phyloP scores from a whole-genome alignment of 2,797 vertebrate species.

The Synanceia verrucosa region DNA sequence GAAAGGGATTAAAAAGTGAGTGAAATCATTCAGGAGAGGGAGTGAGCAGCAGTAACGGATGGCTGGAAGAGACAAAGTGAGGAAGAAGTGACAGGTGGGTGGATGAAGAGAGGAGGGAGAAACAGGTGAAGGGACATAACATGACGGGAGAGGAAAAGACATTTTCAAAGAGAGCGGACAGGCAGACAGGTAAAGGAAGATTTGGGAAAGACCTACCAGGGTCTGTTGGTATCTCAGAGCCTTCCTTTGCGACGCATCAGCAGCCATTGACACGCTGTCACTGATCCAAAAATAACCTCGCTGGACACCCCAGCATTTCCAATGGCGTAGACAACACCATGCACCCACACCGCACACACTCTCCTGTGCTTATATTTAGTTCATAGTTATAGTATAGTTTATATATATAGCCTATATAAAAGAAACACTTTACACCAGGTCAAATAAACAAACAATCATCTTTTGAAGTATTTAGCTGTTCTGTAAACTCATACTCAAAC shows the following conservation, averaged over 20 bases:
- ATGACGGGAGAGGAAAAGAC: neutral
- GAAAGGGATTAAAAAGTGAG: neutral
- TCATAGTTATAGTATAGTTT: no score
- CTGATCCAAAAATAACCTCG: conserved; percentile 85
- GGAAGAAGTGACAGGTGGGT: conserved; percentile 34
- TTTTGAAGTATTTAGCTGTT: conserved; percentile 29
- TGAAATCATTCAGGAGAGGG: conserved; percentile 37
- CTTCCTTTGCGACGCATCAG: conserved; percentile 89
- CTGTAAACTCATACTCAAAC: conserved; percentile 33
- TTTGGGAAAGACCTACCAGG: conserved; percentile 83
- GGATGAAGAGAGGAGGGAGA: conserved; percentile 23
- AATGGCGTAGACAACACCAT: conserved; percentile 65
- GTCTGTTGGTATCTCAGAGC: conserved; percentile 91
- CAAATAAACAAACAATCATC: conserved; percentile 50
- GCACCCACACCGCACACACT: conserved; percentile 54
- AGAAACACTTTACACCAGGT: conserved; percentile 41
- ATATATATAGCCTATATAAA: conserved; percentile 27
- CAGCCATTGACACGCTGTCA: conserved; percentile 90
- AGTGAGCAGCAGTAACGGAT: conserved; percentile 45
- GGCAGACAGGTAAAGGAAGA: conserved; percentile 38
- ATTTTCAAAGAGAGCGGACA: conserved; percentile 11
- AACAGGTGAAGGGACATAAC: conserved; percentile 2
- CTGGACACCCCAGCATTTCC: conserved; percentile 84
- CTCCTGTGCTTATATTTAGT: no score
- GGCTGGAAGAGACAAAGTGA: conserved; percentile 4